A percentile compares a stretch with the other conserved stretches of the same genome.
Evolutionary conservation across 2,888 invertebrate species (phyloP).

Genomic region (Dryobotodes eremita): DNA sequence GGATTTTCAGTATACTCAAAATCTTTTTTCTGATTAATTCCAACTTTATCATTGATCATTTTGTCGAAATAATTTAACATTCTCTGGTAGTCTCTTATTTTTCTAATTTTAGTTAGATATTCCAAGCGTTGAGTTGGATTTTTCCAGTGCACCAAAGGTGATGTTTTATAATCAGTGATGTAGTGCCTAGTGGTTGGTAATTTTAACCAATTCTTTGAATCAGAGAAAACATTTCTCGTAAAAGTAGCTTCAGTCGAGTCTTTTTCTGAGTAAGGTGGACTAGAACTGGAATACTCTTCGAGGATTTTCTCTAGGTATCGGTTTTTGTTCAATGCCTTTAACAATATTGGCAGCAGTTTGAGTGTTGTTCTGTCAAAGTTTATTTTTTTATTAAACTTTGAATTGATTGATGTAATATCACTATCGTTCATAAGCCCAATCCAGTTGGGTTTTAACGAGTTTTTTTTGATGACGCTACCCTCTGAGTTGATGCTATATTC

Average conservation of each 20-base stretch:
- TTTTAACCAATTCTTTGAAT: constrained; percentile 75
- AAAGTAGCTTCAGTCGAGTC: constrained; percentile 72
- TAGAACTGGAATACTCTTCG: constrained; percentile 75
- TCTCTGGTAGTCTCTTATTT: constrained; percentile 82
- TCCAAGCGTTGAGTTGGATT: constrained; percentile 80
- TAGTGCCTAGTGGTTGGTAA: constrained; percentile 74
- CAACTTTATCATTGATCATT: constrained; percentile 80
- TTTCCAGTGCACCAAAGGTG: constrained; percentile 76
- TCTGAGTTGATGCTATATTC: constrained; percentile 78
- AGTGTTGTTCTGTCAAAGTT: constrained; percentile 76
- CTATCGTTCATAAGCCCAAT: constrained; percentile 77
- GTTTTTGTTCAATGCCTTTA: constrained; percentile 81
- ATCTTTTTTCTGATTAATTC: constrained; percentile 42
- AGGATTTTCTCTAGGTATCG: constrained; percentile 76
- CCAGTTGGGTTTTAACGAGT: constrained; percentile 74
- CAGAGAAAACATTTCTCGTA: constrained; percentile 75
- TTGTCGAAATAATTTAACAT: constrained; percentile 83
- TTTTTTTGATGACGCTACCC: constrained; percentile 62
- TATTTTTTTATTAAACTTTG: constrained; percentile 73
- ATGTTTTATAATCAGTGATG: constrained; percentile 79
- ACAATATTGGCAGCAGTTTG: constrained; percentile 79
- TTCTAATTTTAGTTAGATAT: constrained; percentile 81
- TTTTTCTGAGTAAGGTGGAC: constrained; percentile 65
- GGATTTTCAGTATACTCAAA: constrained; percentile 65
- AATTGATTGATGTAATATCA: constrained; percentile 70